Conservation (phyloP, 2,797 vertebrate species). For the Hyperoplus lanceolatus region DNA sequence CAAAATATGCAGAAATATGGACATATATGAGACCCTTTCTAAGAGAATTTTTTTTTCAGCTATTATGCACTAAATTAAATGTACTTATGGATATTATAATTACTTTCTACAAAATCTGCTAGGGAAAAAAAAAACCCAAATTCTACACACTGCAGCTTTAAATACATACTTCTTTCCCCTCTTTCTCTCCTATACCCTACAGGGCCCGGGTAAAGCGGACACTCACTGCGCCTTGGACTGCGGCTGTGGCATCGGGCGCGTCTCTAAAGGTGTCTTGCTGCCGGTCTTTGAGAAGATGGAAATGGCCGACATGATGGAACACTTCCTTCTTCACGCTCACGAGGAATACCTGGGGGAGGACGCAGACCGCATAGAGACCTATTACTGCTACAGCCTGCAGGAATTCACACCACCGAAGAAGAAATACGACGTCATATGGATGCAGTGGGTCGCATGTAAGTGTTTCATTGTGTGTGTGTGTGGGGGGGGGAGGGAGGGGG, state of each 20-base stretch:
- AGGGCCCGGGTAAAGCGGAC: slow-evolving; percentile 92
- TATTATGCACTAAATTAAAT: no score
- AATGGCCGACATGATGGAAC: slow-evolving; percentile 95
- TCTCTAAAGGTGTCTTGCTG: slow-evolving; percentile 93
- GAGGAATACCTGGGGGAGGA: slow-evolving; percentile 89
- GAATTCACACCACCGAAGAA: slow-evolving; percentile 88
- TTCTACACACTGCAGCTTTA: no score
- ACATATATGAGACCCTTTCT: no score
- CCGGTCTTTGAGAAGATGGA: slow-evolving; percentile 93
- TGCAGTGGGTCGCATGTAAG: slow-evolving; percentile 98
- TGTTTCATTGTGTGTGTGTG: slow-evolving; percentile 37
- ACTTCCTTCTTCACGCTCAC: slow-evolving; percentile 93
- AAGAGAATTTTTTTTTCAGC: no score
- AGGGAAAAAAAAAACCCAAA: no score
- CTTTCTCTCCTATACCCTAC: neutral
- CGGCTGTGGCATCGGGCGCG: slow-evolving; percentile 93
- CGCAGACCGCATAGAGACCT: slow-evolving; percentile 90
- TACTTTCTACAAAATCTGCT: no score
- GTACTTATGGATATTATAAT: no score
- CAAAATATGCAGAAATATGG: no score
- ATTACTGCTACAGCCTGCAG: slow-evolving; percentile 93
- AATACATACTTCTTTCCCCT: no score
- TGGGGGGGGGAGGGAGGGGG: no score
- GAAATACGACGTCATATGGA: slow-evolving; percentile 96
- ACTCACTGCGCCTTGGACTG: slow-evolving; percentile 92